Evolutionary conservation across 2,113 vertebrate species (phyloP).

Genomic region (Paratilapia polleni): DNA sequence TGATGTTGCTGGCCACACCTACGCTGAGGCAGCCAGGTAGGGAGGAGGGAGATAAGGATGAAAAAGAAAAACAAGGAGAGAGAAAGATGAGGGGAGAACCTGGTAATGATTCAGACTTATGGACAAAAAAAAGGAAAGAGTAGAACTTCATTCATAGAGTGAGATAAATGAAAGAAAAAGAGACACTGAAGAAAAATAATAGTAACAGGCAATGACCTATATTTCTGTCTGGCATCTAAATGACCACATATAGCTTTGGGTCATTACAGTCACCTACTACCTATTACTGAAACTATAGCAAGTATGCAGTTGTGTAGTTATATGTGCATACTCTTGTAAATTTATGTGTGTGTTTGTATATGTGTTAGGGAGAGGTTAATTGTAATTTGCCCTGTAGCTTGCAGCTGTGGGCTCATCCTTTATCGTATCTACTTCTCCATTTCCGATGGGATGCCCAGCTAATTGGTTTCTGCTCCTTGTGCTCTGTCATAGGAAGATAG

Average conservation of each 20-base stretch:
- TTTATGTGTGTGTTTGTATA: not conserved
- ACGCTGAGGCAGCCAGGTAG: constrained; percentile 33
- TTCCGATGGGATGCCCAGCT: constrained; percentile 67
- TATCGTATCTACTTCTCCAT: constrained; percentile 65
- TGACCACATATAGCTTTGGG: constrained; percentile 5
- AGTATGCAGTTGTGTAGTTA: constrained; percentile 30
- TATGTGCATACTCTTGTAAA: constrained; percentile 4
- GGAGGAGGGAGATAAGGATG: constrained; percentile 1
- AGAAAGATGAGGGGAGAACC: not conserved
- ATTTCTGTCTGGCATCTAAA: constrained; percentile 24
- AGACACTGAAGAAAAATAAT: not conserved
- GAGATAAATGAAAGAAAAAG: constrained; percentile 3
- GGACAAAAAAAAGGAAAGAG: not conserved
- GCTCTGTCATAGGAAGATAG: constrained; percentile 66
- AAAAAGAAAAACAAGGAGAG: not conserved
- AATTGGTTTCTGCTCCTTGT: constrained; percentile 71
- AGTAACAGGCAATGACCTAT: constrained; percentile 11
- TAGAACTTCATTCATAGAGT: not conserved
- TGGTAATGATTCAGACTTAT: not conserved
- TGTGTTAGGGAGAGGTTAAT: constrained; percentile 68
- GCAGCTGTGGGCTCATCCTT: constrained; percentile 61
- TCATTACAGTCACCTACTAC: not conserved
- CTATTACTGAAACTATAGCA: constrained; percentile 27
- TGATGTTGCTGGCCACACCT: constrained; percentile 50
- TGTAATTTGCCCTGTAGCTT: constrained; percentile 67